Percentiles rank a stretch among this genome's conserved stretches.
Conservation (phyloP, 2,797 vertebrate genomes). For the Australoheros facetus region DNA sequence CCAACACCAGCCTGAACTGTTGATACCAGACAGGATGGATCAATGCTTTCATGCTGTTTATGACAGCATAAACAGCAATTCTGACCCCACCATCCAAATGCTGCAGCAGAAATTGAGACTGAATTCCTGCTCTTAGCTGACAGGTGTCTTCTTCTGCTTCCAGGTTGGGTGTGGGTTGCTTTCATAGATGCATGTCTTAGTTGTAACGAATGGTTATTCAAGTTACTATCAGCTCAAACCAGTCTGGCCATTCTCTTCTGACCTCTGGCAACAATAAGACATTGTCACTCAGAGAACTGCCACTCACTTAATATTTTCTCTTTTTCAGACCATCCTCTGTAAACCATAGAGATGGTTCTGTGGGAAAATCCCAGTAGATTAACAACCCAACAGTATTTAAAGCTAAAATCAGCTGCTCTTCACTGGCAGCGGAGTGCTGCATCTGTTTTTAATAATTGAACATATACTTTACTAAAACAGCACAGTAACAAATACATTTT, state of each 20-base stretch:
- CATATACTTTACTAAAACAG: not conserved
- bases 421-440: not conserved
- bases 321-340: not conserved
- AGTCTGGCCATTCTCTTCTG: rapidly evolving
- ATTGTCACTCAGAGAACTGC: not conserved
- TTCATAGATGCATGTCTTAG: not conserved
- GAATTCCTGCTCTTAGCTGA: not conserved
- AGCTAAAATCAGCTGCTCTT: not conserved
- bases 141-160: not conserved
- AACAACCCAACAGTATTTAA: not conserved
- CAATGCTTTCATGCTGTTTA: not conserved
- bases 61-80: no score
- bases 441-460: not conserved
- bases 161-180: no score
- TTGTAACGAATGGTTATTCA: not conserved
- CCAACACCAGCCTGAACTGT: no score
- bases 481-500: not conserved
- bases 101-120: not conserved
- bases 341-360: no score
- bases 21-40: no score
- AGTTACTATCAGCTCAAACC: not conserved
- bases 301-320: no score
- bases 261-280: not conserved
- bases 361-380: not conserved
- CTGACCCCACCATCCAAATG: not conserved